Percentiles rank a stretch among this genome's conserved stretches.
Conservation (phyloP, 2,113 vertebrate genomes). For the Psilopogon haemacephalus region DNA sequence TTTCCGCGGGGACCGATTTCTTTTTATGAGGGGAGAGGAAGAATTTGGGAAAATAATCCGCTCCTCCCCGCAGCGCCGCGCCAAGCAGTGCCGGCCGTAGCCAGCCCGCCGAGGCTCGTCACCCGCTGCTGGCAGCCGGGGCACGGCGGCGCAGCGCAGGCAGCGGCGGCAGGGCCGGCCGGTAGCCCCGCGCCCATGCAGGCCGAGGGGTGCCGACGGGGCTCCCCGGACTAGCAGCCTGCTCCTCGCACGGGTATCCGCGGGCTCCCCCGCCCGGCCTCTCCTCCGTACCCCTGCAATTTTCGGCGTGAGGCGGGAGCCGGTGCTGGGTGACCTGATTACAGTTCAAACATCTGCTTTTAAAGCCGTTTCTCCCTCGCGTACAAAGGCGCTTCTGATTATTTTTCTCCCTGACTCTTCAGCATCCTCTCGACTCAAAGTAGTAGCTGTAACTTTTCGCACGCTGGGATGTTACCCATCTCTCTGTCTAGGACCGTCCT, state of each 20-base stretch:
- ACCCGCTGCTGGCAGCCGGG: not conserved
- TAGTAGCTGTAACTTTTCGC: not conserved
- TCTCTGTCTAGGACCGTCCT: not conserved
- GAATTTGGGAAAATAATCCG: not conserved
- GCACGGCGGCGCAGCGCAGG: not conserved
- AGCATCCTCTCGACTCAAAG: not conserved
- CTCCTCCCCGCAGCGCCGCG: not conserved
- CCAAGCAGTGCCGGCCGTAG: not conserved
- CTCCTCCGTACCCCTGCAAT: not conserved
- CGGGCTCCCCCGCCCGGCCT: not conserved
- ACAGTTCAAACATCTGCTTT: not conserved
- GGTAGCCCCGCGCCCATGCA: not conserved
- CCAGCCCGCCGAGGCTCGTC: not conserved
- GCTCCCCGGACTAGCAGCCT: not conserved
- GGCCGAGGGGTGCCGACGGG: not conserved
- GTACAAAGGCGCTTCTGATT: constrained; percentile 5
- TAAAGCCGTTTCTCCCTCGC: not conserved
- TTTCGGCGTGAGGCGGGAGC: not conserved
- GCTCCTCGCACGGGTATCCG: not conserved
- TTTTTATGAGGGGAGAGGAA: not conserved
- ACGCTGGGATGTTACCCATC: not conserved
- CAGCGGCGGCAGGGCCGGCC: not conserved
- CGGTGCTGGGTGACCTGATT: constrained; percentile 1
- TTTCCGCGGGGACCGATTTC: not conserved
- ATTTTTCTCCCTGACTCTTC: not conserved